Base-by-base conservation (phyloP, 2,888 invertebrate genomes). In the Dynastes grantii region DNA sequence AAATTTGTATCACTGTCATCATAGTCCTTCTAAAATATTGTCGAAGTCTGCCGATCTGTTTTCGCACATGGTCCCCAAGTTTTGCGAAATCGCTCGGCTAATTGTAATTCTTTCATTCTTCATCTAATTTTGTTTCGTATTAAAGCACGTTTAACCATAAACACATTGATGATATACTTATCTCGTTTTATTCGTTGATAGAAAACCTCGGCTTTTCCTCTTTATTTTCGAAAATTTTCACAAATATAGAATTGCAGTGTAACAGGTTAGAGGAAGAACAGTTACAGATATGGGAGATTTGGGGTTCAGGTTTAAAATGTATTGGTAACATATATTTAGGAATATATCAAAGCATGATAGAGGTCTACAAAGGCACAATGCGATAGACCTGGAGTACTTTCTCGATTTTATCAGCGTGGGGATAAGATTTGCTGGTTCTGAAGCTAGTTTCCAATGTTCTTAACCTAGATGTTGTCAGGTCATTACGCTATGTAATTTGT, bases 401-500 rank as follows among this genome's bases (percentile, higher is more conserved):
- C 22, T 49, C 22, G 16, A 32, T 49, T 45, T 68, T 49, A 68
- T 11, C 49, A 45, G 49, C 27, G 22, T 68, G 27, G 67, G 67
- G 45, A 22, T 45, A 49, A 16, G 16, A 65, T 29, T 16, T 45
- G 5, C 22, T 22, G 22, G 3, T 22, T 49, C 22, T 68, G 67
- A 27, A 49, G 16, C 9, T 68, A 8, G 6, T 22, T 49, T 45
- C 11, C 11, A 45, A 8, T 11, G 11, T 16, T 8, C 13, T 37
- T 49, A 68, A 68, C 68, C 67, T 16, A 51, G 49, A 45, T 89
- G 85, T 77, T 85, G 88, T 91, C 90, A 89, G 90, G 92, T 88
- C 91, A 91, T 89, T 80, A 91, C 88, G 78, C 90, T 88, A 82
- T 90, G 90, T 85, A 93, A 87, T 90, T 96, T 95, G 87, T 96